Evolutionary conservation across 2,888 invertebrate genomes (phyloP).

Genomic region (Lepidocyrtoides sp.): DNA sequence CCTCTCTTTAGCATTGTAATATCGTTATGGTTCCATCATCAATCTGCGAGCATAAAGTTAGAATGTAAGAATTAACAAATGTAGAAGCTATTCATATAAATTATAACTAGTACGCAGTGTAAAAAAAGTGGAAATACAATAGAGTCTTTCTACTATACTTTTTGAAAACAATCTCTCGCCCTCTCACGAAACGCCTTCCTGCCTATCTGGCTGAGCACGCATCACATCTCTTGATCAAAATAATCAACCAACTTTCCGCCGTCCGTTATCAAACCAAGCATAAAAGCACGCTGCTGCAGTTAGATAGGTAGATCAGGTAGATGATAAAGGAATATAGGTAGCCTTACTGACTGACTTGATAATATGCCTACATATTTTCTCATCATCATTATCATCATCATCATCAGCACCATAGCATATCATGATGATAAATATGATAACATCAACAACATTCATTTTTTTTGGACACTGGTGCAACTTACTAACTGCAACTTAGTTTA

Average conservation of each 20-base stretch:
- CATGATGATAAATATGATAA: too few relatives aligned
- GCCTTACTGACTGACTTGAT: neutral
- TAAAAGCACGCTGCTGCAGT: neutral
- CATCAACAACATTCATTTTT: too few relatives aligned
- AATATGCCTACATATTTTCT: neutral
- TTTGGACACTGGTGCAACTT: too few relatives aligned
- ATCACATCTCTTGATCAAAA: neutral
- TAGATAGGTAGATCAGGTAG: neutral
- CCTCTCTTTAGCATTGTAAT: too few relatives aligned
- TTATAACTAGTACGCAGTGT: too few relatives aligned
- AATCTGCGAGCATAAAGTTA: too few relatives aligned
- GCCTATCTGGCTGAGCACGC: neutral
- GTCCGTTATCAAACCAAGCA: slow-evolving; percentile 29
- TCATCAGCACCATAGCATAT: neutral
- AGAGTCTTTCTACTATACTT: neutral
- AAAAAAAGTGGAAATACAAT: too few relatives aligned
- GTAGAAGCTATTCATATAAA: too few relatives aligned
- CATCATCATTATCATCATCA: slow-evolving; percentile 7
- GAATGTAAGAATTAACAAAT: too few relatives aligned
- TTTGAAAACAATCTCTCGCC: neutral
- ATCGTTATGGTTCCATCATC: too few relatives aligned
- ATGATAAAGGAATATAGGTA: neutral
- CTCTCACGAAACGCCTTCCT: neutral
- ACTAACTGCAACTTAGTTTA: too few relatives aligned
- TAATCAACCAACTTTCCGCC: slow-evolving; percentile 2